Base-by-base conservation (phyloP, 2,113 vertebrate species). In the Malurus elegans region DNA sequence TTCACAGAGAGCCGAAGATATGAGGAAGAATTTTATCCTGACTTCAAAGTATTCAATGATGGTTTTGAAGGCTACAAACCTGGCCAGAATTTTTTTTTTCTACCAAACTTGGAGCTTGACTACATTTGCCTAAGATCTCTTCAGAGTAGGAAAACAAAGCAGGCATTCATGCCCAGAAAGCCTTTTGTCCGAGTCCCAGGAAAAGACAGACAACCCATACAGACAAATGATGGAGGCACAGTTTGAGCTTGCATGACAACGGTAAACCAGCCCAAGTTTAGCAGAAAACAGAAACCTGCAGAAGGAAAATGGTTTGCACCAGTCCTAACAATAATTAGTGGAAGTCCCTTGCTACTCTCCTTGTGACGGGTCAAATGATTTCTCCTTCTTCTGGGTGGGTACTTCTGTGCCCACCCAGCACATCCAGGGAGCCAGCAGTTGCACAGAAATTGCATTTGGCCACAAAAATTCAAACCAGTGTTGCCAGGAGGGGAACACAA, bases 111-210 rank as follows among this genome's bases (percentile, higher is more conserved):
- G 89, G 81, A 93, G 21, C 65, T 90, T 50, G 36, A 53, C 79
- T 90, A 38, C n/a, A 51, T 86, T 95, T 96, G 72, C 69, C 38
- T 74, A 67, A 79, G 67, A 44, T 70, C 51, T 76, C 79, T 86
- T 92, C 72, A 92, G 82, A 86, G 56, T 19, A 48, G n/a, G 34
- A 36, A 86, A 93, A 96, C 93, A 95, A 95, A 95, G 76, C 69
- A 86, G 56, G 24, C 61, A 81, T 92, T 95, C 91, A 95, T 79
- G 38, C 34, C 62, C 74, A 90, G 71, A 87, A 78, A 91, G 66
- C 44, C 44, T 86, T 94, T 92, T 93, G 84, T 94, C 34, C 0
- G 0, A 4, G 42, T 78, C 67, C 50, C 54, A 88, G 71, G 74
- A 83, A 90, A 36, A 91, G 85, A 60, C 76, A 93, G 88, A 15